Base-by-base conservation (phyloP, 2,888 invertebrate genomes). In the Andricus quercusramuli region DNA sequence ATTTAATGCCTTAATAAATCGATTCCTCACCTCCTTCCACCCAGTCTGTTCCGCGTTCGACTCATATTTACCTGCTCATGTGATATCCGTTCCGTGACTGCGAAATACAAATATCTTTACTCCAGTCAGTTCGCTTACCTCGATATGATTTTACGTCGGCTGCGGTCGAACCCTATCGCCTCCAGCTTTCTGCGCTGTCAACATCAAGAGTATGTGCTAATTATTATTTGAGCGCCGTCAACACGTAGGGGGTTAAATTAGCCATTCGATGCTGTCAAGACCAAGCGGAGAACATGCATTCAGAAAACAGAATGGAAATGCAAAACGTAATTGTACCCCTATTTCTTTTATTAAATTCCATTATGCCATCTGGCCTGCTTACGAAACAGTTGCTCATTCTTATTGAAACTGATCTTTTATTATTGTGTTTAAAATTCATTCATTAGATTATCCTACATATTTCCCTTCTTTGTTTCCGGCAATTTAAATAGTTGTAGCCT, bases 171-270 rank as follows among this genome's bases (percentile, higher is more conserved):
- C 77, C 59, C 68, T 51, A 70, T 29, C 51, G 70, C 70, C 29
- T 51, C 70, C 74, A 74, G 74, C 29, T 74, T 74, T 74, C 74
- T 74, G 56, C n/a, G 51, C 51, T 74, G 56, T 29, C 74, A 56
- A 32, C 51, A 74, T 70, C 70, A 51, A 51, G 32, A 74, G 6
- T 32, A 32, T 56, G 32, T 74, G 37, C 77, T 89, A 89, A 89
- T 89, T 89, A 89, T 88, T 87, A 85, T 86, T 86, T 85, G 88
- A 86, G 79, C 84, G 85, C 85, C 86, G 84, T 80, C 81, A 78
- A 59, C 51, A 70, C 79, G 80, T 70, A 78, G 76, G 78, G 47
- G 13, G 76, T 79, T 81, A 81, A 81, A 82, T 82, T 79, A 82
- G 64, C 47, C 79, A 78, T 83, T 79, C 80, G 29, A 79, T 77